These are phyloP conservation scores for Coturnix japonica DNA, from an alignment of 2,113 vertebrate genomes.

Conservation along the genomic window DNA sequence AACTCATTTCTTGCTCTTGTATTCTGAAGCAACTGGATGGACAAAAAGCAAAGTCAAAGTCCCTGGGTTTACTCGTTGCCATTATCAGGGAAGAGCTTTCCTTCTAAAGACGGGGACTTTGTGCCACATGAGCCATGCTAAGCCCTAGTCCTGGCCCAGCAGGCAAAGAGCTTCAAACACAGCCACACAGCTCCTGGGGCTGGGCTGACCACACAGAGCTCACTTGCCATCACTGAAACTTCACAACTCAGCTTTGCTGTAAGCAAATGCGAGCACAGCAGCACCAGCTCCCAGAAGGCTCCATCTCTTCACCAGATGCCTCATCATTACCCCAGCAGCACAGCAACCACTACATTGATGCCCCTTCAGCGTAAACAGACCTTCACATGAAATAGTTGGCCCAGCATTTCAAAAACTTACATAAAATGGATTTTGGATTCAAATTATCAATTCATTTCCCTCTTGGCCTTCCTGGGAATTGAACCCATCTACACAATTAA, in stretches of 20 bases:
- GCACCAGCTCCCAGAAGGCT: background rate
- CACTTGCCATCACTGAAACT: background rate
- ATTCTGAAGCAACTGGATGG: background rate
- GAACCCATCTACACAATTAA: conserved; percentile 56
- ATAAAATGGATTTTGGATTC: conserved; percentile 55
- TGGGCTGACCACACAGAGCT: background rate
- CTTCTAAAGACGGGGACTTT: background rate
- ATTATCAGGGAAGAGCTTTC: background rate
- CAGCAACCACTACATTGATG: background rate
- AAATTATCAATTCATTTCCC: conserved; percentile 52
- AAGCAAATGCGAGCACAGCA: background rate
- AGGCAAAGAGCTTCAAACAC: background rate
- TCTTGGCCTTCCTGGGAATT: conserved; percentile 45
- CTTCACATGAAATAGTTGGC: background rate
- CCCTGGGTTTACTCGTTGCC: background rate
- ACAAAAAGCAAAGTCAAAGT: background rate
- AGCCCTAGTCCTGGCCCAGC: background rate
- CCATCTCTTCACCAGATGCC: background rate
- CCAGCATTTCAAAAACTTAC: conserved; percentile 25
- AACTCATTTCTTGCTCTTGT: background rate
- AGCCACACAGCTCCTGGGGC: background rate
- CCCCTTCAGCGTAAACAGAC: background rate
- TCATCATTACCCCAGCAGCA: background rate
- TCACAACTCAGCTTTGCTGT: background rate
- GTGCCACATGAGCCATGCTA: background rate